These are phyloP conservation scores for Drosophila sordidapex DNA, from an alignment of 2,888 invertebrate species.

Conservation along the genomic window DNA sequence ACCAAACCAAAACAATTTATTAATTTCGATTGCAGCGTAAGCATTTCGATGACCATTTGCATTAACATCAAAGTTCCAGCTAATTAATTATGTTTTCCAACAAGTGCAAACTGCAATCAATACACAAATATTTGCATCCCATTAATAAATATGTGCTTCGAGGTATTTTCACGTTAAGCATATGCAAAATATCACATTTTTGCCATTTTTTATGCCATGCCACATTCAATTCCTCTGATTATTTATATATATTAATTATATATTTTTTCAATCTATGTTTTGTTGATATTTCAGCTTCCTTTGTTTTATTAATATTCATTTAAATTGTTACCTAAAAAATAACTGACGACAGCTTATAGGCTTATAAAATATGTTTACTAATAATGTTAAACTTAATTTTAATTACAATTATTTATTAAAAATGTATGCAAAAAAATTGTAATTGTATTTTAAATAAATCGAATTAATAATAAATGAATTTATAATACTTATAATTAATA, in stretches of 20 bases:
- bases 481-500: background rate
- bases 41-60: slow-evolving; percentile 20
- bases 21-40: slow-evolving; percentile 22
- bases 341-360: background rate
- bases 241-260: background rate
- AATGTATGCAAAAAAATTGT: background rate
- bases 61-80: slow-evolving; percentile 29
- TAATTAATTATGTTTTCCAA: slow-evolving; percentile 40
- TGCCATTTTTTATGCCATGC: background rate
- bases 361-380: background rate
- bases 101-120: slow-evolving; percentile 1
- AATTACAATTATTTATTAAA: too few relatives aligned
- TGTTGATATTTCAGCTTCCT: background rate
- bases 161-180: background rate
- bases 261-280: background rate
- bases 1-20: slow-evolving; percentile 8
- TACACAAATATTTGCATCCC: background rate
- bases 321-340: background rate
- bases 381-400: background rate
- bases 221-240: background rate
- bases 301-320: background rate
- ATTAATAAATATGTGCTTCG: background rate
- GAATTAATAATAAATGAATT: background rate
- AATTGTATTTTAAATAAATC: background rate
- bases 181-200: background rate